A percentile compares a stretch with the other conserved stretches of the same genome.
Conservation (phyloP, 2,888 invertebrate species). For the Neoaliturus tenellus region DNA sequence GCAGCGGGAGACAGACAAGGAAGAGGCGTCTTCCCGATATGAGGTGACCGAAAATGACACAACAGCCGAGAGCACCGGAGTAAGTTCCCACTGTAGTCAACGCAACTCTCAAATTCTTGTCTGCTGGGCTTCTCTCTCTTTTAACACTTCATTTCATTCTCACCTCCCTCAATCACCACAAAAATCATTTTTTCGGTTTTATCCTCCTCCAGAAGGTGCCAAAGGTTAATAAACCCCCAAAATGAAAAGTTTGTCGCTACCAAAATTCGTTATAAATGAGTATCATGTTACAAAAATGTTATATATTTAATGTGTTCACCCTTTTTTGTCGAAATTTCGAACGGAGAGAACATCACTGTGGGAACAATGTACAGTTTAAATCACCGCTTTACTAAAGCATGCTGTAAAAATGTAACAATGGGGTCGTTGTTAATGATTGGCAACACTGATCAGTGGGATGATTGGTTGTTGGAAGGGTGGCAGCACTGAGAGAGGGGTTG, state of each 20-base stretch:
- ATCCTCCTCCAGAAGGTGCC: conserved; percentile 49
- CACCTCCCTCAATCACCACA: background rate
- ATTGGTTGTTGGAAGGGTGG: background rate
- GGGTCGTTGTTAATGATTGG: background rate
- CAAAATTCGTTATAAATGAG: too few species aligned
- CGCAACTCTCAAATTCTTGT: background rate
- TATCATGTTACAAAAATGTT: too few species aligned
- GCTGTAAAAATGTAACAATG: conserved; percentile 23
- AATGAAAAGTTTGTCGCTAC: background rate
- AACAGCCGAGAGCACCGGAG: conserved; percentile 13
- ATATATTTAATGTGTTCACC: too few species aligned
- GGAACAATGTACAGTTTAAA: background rate
- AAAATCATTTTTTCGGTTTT: background rate
- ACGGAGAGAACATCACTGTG: too few species aligned
- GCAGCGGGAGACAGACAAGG: conserved; percentile 30
- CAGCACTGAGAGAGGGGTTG: conserved; percentile 47
- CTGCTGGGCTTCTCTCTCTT: background rate
- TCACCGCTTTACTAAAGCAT: conserved; percentile 12
- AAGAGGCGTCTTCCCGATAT: conserved; percentile 38
- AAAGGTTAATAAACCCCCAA: conserved; percentile 10
- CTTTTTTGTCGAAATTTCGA: too few species aligned
- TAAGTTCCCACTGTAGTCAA: conserved; percentile 20
- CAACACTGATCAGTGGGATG: conserved; percentile 6
- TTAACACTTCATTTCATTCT: background rate
- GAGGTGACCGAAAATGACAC: conserved; percentile 49